Evolutionary conservation across 1,140 invertebrate species (phyloP), one percentile per base, ranked within the genome.

Genomic region (Scaptomyza hsui): DNA sequence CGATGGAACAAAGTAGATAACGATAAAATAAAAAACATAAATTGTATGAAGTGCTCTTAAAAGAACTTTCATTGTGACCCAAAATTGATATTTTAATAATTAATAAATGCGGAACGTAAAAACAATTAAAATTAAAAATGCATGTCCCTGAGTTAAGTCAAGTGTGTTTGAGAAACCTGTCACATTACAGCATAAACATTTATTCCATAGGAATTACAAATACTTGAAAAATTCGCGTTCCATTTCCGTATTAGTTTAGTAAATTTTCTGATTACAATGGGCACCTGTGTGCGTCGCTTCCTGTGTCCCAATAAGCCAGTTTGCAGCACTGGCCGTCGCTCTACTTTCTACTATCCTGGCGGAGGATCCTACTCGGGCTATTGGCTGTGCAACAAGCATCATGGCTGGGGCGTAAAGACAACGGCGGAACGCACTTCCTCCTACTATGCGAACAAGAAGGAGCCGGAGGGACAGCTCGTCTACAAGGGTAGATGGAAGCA

Each of bases 401-500:
- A 83, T 9, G 78, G 71, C 3, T 89, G 62, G 55, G 85, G 78
- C 3, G 44, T 72, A 0, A 83, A 79, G 61, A 63, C 48, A 5
- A 59, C 72, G 0, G 49, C 59, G 1, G 67, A 74, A 6, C 78
- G 78, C 12, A 60, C 18, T 10, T 35, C 49, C 19, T 41, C 44
- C 26, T 37, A 69, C 39, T 72, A 48, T 63, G 42, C 62, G 6
- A 44, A 63, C 19, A 78, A 79, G 55, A 73, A 78, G 48, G 9
- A 62, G 19, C 48, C 75, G 15, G 24, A 78, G 1, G 82, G 82
- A 3, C 83, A 88, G 39, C 72, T 91, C 2, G 71, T 90, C 42
- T 95, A 94, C 60, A 93, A 94, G 73, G 94, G 94, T 4, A 51
- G 90, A n/a, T 94, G 93, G 92, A 24, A 71, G 1, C 56, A 90